Conservation (phyloP, 2,888 invertebrate species). For the Eurytoma californica region DNA sequence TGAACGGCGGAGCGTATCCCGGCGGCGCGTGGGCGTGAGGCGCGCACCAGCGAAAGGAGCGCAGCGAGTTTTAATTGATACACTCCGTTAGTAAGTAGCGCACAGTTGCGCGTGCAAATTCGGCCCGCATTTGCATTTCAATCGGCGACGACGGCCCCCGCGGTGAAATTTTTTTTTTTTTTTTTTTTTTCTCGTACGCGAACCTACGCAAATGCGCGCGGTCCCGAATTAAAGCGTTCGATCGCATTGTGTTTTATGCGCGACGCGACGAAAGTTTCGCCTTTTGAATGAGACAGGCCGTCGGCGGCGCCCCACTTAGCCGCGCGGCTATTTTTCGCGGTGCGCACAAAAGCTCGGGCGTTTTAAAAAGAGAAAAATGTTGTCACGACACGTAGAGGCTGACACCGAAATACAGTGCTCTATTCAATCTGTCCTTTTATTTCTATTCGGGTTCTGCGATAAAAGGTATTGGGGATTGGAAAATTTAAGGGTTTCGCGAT, state of each 20-base stretch:
- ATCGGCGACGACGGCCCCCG: slow-evolving; percentile 3
- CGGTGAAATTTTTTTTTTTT: no score
- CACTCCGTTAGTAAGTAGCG: slow-evolving; percentile 34
- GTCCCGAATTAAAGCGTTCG: slow-evolving; percentile 1
- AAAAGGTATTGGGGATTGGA: no score
- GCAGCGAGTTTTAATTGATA: slow-evolving; percentile 42
- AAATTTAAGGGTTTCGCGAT: no score
- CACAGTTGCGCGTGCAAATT: slow-evolving; percentile 7
- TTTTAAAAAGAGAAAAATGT: no score
- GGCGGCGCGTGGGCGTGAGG: background rate
- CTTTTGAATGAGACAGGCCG: background rate
- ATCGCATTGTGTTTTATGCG: slow-evolving; percentile 9
- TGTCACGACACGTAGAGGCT: no score
- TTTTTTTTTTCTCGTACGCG: no score
- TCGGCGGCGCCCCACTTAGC: background rate
- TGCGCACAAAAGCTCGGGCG: background rate
- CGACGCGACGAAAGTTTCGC: slow-evolving; percentile 5
- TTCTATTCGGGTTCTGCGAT: no score
- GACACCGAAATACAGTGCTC: no score
- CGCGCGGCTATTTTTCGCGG: slow-evolving; percentile 5
- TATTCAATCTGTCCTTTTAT: no score
- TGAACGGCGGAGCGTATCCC: no score
- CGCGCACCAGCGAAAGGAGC: background rate
- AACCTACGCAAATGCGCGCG: no score
- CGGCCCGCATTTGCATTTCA: slow-evolving; percentile 29